Evolutionary conservation across 2,888 invertebrate genomes (phyloP).

Genomic region (Drosophila anomelani): DNA sequence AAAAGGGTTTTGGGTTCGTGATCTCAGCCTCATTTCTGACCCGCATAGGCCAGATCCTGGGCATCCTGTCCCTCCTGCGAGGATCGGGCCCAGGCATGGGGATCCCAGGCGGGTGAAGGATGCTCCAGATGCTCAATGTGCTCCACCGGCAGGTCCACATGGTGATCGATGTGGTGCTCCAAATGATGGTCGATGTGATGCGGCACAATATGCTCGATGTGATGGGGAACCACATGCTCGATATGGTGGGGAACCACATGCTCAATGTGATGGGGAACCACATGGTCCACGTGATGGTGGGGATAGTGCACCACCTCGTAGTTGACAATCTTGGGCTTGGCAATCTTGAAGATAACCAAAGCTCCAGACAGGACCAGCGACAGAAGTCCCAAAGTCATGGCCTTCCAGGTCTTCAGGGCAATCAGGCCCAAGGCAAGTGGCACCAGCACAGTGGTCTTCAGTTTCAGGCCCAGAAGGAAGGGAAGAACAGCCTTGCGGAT

Average conservation of each 20-base stretch:
- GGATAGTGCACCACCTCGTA: constrained; percentile 95
- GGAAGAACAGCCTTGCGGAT: constrained; percentile 94
- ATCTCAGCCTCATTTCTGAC: constrained; percentile 75
- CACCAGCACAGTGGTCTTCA: constrained; percentile 93
- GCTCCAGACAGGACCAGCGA: constrained; percentile 94
- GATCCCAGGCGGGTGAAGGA: constrained; percentile 84
- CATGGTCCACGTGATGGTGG: constrained; percentile 86
- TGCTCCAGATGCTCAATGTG: constrained; percentile 86
- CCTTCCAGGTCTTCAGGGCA: constrained; percentile 95
- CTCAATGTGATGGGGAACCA: constrained; percentile 73
- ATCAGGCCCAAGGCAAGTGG: constrained; percentile 92
- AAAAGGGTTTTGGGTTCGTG: constrained; percentile 8
- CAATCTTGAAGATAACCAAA: constrained; percentile 93
- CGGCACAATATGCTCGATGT: constrained; percentile 79
- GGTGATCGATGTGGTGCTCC: constrained; percentile 86
- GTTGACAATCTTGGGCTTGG: constrained; percentile 93
- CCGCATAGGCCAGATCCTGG: constrained; percentile 83
- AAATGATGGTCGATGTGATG: constrained; percentile 85
- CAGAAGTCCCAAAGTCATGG: constrained; percentile 92
- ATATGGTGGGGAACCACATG: constrained; percentile 83
- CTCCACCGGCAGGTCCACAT: constrained; percentile 84
- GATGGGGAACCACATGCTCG: constrained; percentile 82
- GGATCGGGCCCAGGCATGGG: constrained; percentile 88
- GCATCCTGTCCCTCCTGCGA: constrained; percentile 85
- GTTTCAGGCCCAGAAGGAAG: constrained; percentile 93